phyloP scores from a whole-genome alignment of 2,888 invertebrate species.

The Pinctada fucata region DNA sequence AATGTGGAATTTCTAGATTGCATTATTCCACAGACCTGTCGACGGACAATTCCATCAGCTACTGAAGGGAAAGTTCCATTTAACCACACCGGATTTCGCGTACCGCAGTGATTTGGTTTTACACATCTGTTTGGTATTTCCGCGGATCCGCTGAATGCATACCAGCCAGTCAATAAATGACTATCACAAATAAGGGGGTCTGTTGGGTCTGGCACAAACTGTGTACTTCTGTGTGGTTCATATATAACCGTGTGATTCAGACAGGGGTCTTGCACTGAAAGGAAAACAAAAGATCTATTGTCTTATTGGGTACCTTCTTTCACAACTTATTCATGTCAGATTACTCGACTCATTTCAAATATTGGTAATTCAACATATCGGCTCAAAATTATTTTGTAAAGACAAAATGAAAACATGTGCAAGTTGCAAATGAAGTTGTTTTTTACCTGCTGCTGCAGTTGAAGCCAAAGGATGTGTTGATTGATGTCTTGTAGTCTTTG shows the following conservation, averaged over 20 bases:
- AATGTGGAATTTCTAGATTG: neutral
- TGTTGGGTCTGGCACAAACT: neutral
- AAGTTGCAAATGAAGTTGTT: too few relatives aligned
- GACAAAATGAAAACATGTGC: too few relatives aligned
- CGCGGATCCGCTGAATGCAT: neutral
- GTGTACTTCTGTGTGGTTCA: constrained; percentile 8
- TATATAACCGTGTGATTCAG: neutral
- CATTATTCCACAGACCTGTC: constrained; percentile 1
- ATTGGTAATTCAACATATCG: too few relatives aligned
- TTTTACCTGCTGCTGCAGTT: too few relatives aligned
- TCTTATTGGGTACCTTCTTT: too few relatives aligned
- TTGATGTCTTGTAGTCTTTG: too few relatives aligned
- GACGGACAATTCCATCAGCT: neutral
- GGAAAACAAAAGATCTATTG: too few relatives aligned
- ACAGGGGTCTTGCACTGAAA: neutral
- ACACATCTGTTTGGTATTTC: constrained; percentile 10
- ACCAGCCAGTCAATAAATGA: neutral
- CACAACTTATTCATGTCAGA: too few relatives aligned
- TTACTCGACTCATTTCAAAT: too few relatives aligned
- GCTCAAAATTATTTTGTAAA: too few relatives aligned
- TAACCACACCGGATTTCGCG: constrained; percentile 5
- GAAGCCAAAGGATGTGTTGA: too few relatives aligned
- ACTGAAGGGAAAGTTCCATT: constrained; percentile 6
- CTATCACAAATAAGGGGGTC: constrained; percentile 9
- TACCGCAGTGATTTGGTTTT: constrained; percentile 6